phyloP scores from a whole-genome alignment of 2,888 invertebrate species.

The Scotopteryx bipunctaria region DNA sequence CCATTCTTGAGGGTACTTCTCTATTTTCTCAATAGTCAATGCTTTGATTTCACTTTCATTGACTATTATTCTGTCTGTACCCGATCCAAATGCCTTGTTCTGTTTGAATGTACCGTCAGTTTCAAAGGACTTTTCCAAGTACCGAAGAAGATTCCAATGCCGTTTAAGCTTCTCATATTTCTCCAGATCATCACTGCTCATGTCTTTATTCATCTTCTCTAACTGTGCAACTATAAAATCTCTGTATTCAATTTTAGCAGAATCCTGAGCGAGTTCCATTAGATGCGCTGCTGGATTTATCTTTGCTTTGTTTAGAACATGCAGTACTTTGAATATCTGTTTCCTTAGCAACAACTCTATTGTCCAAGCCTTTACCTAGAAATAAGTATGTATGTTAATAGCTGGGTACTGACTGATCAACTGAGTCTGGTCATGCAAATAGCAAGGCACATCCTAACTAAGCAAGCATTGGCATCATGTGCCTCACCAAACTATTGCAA shows the following conservation, averaged over 20 bases:
- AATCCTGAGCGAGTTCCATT: constrained; percentile 82
- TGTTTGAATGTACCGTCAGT: constrained; percentile 75
- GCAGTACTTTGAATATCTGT: constrained; percentile 86
- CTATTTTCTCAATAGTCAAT: constrained; percentile 74
- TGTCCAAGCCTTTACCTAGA: constrained; percentile 85
- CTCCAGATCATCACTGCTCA: constrained; percentile 55
- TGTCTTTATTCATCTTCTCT: constrained; percentile 73
- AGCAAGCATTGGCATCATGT: no score
- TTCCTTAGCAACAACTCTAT: constrained; percentile 83
- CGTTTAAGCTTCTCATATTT: constrained; percentile 67
- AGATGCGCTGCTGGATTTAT: constrained; percentile 83
- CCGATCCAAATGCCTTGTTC: constrained; percentile 75
- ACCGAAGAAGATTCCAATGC: constrained; percentile 73
- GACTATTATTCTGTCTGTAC: constrained; percentile 68
- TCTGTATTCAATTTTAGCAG: constrained; percentile 82
- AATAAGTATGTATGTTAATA: no score
- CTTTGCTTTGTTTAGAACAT: constrained; percentile 85
- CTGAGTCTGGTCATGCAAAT: no score
- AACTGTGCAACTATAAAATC: constrained; percentile 87
- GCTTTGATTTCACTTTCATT: constrained; percentile 77
- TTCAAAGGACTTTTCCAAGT: constrained; percentile 77
- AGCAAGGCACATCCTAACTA: no score
- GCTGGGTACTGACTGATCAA: no score
- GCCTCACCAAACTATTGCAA: no score
- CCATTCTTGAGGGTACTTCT: constrained; percentile 76